Evolutionary conservation across 2,113 vertebrate genomes (phyloP), one percentile per base, ranked within the genome.

Genomic region (Sterrhoptilus dennistouni): DNA sequence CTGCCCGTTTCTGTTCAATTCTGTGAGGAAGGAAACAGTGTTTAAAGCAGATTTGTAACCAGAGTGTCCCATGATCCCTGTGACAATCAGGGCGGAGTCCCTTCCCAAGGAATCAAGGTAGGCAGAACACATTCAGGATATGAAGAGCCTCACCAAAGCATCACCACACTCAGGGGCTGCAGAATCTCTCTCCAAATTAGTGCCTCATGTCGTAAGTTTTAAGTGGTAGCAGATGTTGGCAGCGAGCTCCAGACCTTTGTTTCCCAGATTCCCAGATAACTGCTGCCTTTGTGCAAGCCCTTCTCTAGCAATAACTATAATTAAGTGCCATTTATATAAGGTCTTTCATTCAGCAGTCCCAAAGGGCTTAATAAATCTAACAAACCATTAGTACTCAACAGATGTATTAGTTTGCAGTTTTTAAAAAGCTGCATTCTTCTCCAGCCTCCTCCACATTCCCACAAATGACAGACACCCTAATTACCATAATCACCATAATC

Each of bases 181-280:
- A 74, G 38, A 66, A 54, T 61, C 76, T 50, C 66, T 52, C 60
- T 60, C 47, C 35, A 76, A 53, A 36, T 49, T 49, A 25, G 25
- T 45, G 63, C 47, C 42, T 93, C 45, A 6, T 12, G 14, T 20
- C 77, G 20, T 23, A 82, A 64, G 35, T 45, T 92, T 66, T 94
- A 95, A 96, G 80, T 8, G 27, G 69, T 92, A 97, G 85, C 96
- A 96, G 93, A 96, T 95, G 95, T 91, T 95, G 93, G 93, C 91
- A 69, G 36, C 0, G 0, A 1, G 14, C 56, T 87, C 35, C 75
- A 86, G 76, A 54, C 63, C 83, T 88, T 90, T 69, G 79, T 90
- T 90, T 79, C 85, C 42, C 54, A 69, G 78, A 92, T 90, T 95
- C 79, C 93, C 79, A 95, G 82, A 94, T 94, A 96, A 93, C 65